Conservation (phyloP, 2,113 vertebrate species). For the Gobiocypris rarus region DNA sequence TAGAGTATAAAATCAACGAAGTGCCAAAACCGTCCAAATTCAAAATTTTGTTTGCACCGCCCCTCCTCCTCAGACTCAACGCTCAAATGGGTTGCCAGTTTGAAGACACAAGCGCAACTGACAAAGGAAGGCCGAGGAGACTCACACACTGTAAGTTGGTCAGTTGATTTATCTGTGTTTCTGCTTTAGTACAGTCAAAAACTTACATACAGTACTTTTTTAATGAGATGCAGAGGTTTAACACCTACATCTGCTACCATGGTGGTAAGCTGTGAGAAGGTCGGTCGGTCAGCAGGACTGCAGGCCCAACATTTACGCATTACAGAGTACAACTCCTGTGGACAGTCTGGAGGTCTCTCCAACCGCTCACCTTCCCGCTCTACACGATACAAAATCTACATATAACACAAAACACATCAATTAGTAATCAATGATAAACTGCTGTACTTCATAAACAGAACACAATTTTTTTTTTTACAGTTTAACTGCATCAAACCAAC, state of each 20-base stretch:
- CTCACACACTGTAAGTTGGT: too few species aligned
- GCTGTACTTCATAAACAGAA: neutral
- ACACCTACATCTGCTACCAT: slow-evolving; percentile 81
- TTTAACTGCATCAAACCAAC: neutral
- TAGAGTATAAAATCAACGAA: neutral
- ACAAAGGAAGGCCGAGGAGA: too few species aligned
- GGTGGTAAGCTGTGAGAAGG: slow-evolving; percentile 72
- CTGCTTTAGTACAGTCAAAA: too few species aligned
- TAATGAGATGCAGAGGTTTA: neutral
- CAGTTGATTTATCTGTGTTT: too few species aligned
- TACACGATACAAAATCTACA: slow-evolving; percentile 81
- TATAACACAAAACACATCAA: neutral
- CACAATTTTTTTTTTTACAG: neutral
- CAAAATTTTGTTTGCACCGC: too few species aligned
- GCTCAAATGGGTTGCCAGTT: too few species aligned
- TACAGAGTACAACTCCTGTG: slow-evolving; percentile 79
- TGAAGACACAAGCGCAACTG: too few species aligned
- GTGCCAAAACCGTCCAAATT: neutral
- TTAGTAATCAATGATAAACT: neutral
- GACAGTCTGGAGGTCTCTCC: slow-evolving; percentile 80
- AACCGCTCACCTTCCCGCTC: slow-evolving; percentile 81
- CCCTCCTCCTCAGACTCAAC: too few species aligned
- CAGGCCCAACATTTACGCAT: slow-evolving; percentile 84
- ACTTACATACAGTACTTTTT: too few species aligned
- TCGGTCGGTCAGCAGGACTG: slow-evolving; percentile 77